phyloP scores from a whole-genome alignment of 2,113 vertebrate genomes.

The Coregonus clupeaformis region DNA sequence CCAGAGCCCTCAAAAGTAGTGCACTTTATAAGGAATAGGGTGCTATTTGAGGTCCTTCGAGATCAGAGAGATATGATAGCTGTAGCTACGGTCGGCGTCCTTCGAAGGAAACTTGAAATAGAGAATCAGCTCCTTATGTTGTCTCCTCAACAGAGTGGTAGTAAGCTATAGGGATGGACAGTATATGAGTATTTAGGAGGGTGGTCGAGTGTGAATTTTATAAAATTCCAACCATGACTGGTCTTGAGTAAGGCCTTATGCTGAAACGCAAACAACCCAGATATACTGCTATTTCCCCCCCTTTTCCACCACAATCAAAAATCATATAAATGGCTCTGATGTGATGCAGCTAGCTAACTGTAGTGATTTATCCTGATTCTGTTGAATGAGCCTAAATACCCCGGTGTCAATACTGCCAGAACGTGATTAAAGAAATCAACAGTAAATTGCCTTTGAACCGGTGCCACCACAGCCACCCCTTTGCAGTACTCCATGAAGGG shows the following conservation, averaged over 20 bases:
- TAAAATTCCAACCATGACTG: neutral
- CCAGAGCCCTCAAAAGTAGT: too few species aligned
- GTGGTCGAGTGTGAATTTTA: neutral
- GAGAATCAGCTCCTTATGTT: neutral
- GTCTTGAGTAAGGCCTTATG: too few species aligned
- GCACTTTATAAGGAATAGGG: too few species aligned
- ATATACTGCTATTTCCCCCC: neutral
- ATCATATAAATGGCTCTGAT: slow-evolving; percentile 29
- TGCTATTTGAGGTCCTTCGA: neutral
- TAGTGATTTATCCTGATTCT: slow-evolving; percentile 63
- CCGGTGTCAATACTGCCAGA: slow-evolving; percentile 45
- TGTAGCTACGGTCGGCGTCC: neutral
- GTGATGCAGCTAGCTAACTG: slow-evolving; percentile 21
- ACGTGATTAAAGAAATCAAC: slow-evolving; percentile 66
- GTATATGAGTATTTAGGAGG: neutral
- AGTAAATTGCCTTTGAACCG: slow-evolving; percentile 67
- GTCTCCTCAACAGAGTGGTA: neutral
- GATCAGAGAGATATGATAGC: neutral
- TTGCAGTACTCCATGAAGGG: slow-evolving; percentile 85
- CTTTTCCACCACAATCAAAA: neutral
- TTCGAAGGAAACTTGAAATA: neutral
- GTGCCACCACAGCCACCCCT: slow-evolving; percentile 45
- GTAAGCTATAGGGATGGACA: too few species aligned
- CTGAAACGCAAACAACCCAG: too few species aligned
- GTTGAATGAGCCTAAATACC: slow-evolving; percentile 39